These are phyloP conservation scores for Aphelenchoides bicaudatus DNA, from an alignment of 2,888 invertebrate genomes.

Conservation along the genomic window DNA sequence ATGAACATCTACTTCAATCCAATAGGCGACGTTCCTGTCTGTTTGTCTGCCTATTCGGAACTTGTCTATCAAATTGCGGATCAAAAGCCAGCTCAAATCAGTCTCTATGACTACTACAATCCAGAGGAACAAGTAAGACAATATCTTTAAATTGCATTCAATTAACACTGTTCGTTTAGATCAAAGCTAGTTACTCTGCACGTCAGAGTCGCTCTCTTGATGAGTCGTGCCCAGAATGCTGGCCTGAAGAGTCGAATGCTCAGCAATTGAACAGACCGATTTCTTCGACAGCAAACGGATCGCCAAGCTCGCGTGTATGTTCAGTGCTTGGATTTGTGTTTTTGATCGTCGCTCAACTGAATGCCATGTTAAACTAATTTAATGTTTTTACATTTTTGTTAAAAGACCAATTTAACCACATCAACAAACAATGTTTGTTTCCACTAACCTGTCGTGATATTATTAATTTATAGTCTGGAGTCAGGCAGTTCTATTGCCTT, in stretches of 20 bases:
- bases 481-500: neutral
- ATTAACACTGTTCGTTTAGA: constrained; percentile 32
- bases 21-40: constrained; percentile 62
- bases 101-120: constrained; percentile 85
- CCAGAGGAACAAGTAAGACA: constrained; percentile 63
- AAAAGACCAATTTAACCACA: too few relatives aligned
- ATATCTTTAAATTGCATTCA: neutral
- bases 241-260: constrained; percentile 34
- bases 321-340: neutral
- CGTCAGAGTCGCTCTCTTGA: constrained; percentile 44
- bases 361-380: too few relatives aligned
- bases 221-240: constrained; percentile 55
- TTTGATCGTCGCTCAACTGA: neutral
- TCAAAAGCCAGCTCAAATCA: constrained; percentile 79
- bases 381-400: too few relatives aligned
- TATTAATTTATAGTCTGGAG: too few relatives aligned
- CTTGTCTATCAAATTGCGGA: constrained; percentile 79
- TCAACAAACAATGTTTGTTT: too few relatives aligned
- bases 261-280: constrained; percentile 11
- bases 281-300: constrained; percentile 9
- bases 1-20: constrained; percentile 63
- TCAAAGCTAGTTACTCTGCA: constrained; percentile 49
- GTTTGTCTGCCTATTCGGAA: constrained; percentile 78
- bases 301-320: neutral
- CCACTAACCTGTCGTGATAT: too few relatives aligned